Conservation (phyloP, 2,797 vertebrate species). For the Rallus crepitans region DNA sequence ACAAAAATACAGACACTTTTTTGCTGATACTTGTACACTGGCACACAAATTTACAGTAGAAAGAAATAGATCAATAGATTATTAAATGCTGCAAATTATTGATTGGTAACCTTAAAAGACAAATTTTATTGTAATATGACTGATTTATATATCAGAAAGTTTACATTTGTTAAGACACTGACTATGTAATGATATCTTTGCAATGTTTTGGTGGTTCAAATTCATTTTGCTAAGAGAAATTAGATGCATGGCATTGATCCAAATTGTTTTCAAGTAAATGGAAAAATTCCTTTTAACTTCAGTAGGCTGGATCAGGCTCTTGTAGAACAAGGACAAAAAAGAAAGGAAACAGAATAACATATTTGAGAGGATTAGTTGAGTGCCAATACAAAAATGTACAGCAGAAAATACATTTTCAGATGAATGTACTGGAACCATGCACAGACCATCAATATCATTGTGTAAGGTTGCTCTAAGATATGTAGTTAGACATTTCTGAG, state of each 20-base stretch:
- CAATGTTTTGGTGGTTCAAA: neutral
- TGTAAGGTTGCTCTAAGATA: neutral
- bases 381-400: neutral
- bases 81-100: neutral
- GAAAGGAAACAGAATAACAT: neutral
- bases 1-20: neutral
- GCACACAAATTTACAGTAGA: neutral
- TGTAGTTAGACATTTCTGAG: neutral
- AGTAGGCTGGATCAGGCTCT: neutral
- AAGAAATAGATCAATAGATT: neutral
- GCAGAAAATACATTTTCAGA: neutral
- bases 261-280: neutral
- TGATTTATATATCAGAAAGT: neutral
- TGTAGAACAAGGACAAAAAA: neutral
- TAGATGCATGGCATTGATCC: neutral
- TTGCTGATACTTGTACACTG: neutral
- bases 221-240: neutral
- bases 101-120: neutral
- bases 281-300: neutral
- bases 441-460: neutral
- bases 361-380: neutral
- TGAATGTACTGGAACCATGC: neutral
- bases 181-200: neutral
- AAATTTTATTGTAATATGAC: neutral
- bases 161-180: neutral